Evolutionary conservation across 2,113 vertebrate genomes (phyloP).

Genomic region (Nothoprocta perdicaria): DNA sequence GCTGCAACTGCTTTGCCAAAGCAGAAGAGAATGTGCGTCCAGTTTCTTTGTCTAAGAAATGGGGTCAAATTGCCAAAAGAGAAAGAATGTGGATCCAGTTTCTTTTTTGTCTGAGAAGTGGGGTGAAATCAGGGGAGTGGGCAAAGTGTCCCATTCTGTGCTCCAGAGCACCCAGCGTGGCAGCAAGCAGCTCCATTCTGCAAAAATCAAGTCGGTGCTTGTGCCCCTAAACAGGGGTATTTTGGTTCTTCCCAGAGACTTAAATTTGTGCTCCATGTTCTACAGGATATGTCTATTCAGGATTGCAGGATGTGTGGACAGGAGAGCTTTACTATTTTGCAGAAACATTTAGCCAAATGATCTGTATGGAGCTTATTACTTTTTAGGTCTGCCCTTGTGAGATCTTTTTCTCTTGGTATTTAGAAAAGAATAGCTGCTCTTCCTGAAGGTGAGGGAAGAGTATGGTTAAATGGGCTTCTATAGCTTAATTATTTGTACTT

Average conservation of each 20-base stretch:
- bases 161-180: rapidly evolving
- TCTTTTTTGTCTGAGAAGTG: not conserved
- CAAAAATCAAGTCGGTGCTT: not conserved
- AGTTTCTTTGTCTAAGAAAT: not conserved
- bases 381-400: not conserved
- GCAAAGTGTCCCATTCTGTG: rapidly evolving
- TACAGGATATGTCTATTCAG: not conserved
- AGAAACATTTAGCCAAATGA: not conserved
- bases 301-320: conserved; percentile 23
- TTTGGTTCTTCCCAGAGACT: not conserved
- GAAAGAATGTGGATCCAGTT: not conserved
- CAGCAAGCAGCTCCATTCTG: not conserved
- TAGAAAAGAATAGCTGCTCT: not conserved
- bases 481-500: not conserved
- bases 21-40: not conserved
- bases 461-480: not conserved
- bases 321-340: not conserved
- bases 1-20: not conserved
- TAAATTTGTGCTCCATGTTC: not conserved
- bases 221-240: not conserved
- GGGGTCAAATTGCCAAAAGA: not conserved
- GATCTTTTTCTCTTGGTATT: not conserved
- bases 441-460: conserved; percentile 18
- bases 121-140: not conserved
- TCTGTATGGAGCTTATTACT: not conserved